These are phyloP conservation scores for Echinometra lucunter DNA, from an alignment of 53 echinoderm and acorn worm species.

Conservation along the genomic window DNA sequence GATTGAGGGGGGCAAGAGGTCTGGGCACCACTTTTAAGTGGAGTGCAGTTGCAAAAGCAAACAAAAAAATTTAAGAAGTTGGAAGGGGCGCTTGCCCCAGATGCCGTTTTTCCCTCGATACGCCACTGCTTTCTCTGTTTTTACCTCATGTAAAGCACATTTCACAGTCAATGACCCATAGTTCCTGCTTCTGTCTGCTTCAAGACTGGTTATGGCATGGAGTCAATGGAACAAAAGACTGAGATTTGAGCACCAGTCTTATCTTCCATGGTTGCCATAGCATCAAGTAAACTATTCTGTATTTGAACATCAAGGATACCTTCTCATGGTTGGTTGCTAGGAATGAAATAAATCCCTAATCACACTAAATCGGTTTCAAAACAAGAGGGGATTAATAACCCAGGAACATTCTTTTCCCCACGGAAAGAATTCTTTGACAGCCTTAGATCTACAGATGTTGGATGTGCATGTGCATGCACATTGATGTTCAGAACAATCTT, in stretches of 20 bases:
- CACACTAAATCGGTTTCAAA: conserved; percentile 31
- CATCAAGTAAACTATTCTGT: conserved; percentile 5
- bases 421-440: not conserved
- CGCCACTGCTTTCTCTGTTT: no score
- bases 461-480: not conserved
- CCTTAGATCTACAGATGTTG: not conserved
- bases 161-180: not conserved
- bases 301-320: not conserved
- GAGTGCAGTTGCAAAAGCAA: no score
- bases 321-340: not conserved
- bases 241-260: conserved; percentile 22
- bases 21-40: no score
- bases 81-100: no score
- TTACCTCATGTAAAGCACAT: not conserved
- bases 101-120: no score
- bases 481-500: not conserved
- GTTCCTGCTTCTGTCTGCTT: not conserved
- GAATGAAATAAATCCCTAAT: not conserved
- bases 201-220: not conserved
- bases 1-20: no score
- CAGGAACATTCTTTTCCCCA: not conserved
- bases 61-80: no score
- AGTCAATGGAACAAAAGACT: conserved; percentile 14
- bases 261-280: conserved; percentile 44
- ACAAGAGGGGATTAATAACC: conserved; percentile 62